Evolutionary conservation across 1,140 invertebrate species (phyloP).

Genomic region (Heliconius himera): DNA sequence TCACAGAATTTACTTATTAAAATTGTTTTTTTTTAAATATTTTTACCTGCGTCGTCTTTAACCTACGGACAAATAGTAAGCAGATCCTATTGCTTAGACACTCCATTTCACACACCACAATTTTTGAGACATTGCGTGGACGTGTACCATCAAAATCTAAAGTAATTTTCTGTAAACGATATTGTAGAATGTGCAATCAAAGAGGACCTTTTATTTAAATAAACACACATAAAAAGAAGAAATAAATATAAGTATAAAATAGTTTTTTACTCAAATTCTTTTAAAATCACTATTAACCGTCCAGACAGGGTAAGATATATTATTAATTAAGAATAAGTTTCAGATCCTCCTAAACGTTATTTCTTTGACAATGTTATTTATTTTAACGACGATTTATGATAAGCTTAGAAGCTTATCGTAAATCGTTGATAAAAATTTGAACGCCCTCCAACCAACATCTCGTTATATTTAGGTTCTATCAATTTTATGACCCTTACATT

Average conservation of each 20-base stretch:
- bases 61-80: too few species aligned
- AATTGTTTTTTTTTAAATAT: neutral
- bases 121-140: too few species aligned
- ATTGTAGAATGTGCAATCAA: too few species aligned
- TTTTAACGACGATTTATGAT: neutral
- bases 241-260: too few species aligned
- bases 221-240: too few species aligned
- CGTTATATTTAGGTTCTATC: conserved; percentile 20
- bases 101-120: too few species aligned
- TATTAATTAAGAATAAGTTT: neutral
- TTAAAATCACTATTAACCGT: neutral
- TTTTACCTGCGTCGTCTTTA: too few species aligned
- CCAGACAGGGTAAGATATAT: neutral
- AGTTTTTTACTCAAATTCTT: neutral
- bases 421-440: conserved; percentile 23
- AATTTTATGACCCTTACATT: conserved; percentile 25
- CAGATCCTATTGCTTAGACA: too few species aligned
- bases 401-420: neutral
- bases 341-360: neutral
- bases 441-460: neutral
- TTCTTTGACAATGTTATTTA: neutral
- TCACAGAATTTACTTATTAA: too few species aligned
- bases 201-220: too few species aligned
- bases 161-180: too few species aligned
- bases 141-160: too few species aligned